These are phyloP conservation scores for Coilia nasus DNA, from an alignment of 2,797 vertebrate genomes.

Conservation along the genomic window DNA sequence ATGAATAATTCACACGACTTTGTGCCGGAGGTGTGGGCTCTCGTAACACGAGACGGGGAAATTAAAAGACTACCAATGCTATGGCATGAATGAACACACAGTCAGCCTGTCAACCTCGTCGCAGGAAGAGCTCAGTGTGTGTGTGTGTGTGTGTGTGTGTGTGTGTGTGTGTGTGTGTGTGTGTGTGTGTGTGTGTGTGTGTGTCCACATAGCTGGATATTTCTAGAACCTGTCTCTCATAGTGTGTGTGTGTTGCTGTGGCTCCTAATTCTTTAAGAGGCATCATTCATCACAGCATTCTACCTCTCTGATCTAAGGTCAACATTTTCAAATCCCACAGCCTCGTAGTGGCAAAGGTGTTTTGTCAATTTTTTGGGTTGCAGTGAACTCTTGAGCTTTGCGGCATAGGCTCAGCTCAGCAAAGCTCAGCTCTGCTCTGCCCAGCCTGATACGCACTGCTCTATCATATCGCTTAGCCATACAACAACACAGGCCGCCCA, in stretches of 20 bases:
- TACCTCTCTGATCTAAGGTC: background rate
- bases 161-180: too few relatives aligned
- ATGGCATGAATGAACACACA: background rate
- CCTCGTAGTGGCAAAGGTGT: background rate
- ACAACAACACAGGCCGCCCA: conserved; percentile 42
- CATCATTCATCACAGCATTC: background rate
- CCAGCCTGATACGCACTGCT: conserved; percentile 40
- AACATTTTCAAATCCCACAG: conserved; percentile 23
- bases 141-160: too few relatives aligned
- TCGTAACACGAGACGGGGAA: background rate
- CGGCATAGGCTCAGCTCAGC: background rate
- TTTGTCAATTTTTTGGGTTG: background rate
- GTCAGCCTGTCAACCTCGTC: background rate
- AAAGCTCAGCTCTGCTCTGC: too few relatives aligned
- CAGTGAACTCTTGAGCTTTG: background rate
- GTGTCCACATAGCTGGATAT: too few relatives aligned
- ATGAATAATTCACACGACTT: conserved; percentile 18
- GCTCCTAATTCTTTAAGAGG: too few relatives aligned
- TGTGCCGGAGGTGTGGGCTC: background rate
- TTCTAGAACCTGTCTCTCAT: too few relatives aligned
- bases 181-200: too few relatives aligned
- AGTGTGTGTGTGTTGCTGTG: too few relatives aligned
- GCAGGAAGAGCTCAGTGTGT: background rate
- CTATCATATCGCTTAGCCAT: conserved; percentile 31
- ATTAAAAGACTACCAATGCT: conserved; percentile 1